Evolutionary conservation across 2,888 invertebrate genomes (phyloP).

Genomic region (Zaprionus lineosus): DNA sequence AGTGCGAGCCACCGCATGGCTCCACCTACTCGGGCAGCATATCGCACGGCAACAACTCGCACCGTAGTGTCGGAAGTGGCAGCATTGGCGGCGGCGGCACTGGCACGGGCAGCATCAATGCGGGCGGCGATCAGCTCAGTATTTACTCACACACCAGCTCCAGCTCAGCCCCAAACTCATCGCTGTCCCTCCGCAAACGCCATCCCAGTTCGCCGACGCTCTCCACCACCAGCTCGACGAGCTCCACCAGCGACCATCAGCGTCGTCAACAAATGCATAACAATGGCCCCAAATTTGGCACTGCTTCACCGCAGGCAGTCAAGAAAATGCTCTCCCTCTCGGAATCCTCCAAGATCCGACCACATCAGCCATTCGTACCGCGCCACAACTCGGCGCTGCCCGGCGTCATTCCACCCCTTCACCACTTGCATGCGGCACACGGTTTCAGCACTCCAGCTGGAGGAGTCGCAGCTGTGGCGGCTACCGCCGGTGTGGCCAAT

Average conservation of each 20-base stretch:
- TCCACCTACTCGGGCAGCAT: slow-evolving; percentile 77
- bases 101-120: slow-evolving; percentile 68
- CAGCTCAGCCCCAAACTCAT: slow-evolving; percentile 84
- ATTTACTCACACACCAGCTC: slow-evolving; percentile 83
- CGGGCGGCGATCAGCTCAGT: slow-evolving; percentile 83
- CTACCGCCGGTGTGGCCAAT: slow-evolving; percentile 44
- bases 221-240: slow-evolving; percentile 95
- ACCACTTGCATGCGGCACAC: slow-evolving; percentile 73
- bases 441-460: slow-evolving; percentile 57
- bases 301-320: slow-evolving; percentile 98
- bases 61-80: slow-evolving; percentile 66
- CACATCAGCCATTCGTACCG: slow-evolving; percentile 88
- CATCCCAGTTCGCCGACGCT: slow-evolving; percentile 97
- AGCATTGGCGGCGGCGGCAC: slow-evolving; percentile 68
- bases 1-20: slow-evolving; percentile 88
- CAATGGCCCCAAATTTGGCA: slow-evolving; percentile 86
- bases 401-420: slow-evolving; percentile 84
- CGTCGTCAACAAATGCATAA: slow-evolving; percentile 71
- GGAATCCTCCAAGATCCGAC: slow-evolving; percentile 93
- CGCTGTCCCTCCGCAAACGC: slow-evolving; percentile 86
- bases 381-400: slow-evolving; percentile 85
- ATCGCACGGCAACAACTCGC: slow-evolving; percentile 62
- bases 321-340: slow-evolving; percentile 96
- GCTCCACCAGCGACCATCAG: slow-evolving; percentile 86
- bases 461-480: slow-evolving; percentile 31